A percentile compares a stretch with the other conserved stretches of the same genome.
Evolutionary conservation across 2,797 vertebrate genomes (phyloP).

Genomic region (Sciurus vulgaris): DNA sequence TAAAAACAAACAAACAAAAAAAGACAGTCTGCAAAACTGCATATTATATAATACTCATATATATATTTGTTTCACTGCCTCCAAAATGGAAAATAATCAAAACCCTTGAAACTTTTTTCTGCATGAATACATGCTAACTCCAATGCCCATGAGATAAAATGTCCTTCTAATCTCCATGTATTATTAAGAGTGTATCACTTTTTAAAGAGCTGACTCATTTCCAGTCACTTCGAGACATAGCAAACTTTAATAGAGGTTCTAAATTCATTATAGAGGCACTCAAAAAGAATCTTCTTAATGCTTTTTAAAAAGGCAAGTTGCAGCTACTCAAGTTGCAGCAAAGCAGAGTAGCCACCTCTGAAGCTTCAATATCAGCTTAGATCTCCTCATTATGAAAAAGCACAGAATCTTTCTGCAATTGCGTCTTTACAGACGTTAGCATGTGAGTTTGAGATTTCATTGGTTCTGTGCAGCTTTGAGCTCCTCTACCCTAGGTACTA

Average conservation of each 20-base stretch:
- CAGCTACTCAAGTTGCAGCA: neutral
- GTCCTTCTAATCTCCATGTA: neutral
- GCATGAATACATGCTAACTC: neutral
- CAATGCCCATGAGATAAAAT: conserved; percentile 29
- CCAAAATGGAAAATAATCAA: neutral
- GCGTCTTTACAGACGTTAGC: neutral
- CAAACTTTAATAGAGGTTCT: neutral
- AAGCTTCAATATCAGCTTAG: neutral
- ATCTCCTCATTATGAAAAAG: neutral
- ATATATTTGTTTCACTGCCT: neutral
- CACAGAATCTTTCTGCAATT: neutral
- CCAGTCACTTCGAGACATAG: neutral
- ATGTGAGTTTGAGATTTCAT: neutral
- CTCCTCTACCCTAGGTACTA: neutral
- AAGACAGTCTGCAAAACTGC: neutral
- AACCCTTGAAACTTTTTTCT: neutral
- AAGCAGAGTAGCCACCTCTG: neutral
- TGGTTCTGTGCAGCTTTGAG: neutral
- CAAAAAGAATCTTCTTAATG: neutral
- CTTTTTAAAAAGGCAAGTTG: neutral
- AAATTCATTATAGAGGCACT: neutral
- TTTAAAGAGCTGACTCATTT: neutral
- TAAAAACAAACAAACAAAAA: neutral
- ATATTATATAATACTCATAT: neutral
- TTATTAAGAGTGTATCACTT: neutral